Evolutionary conservation across 2,113 vertebrate genomes (phyloP).

Genomic region (Hylia prasina): DNA sequence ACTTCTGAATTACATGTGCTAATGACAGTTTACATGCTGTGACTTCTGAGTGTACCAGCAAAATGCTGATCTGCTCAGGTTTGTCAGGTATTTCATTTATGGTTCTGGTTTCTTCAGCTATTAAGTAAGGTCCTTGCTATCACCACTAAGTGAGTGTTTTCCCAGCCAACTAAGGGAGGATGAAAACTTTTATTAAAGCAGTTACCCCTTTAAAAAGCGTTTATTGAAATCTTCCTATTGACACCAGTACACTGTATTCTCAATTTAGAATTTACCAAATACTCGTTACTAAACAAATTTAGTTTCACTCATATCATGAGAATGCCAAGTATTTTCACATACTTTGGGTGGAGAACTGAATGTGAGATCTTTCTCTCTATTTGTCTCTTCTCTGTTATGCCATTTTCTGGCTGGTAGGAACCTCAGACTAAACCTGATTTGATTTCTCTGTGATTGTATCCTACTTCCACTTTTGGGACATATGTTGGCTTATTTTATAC

Average conservation of each 20-base stretch:
- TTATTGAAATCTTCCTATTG: not conserved
- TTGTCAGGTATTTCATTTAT: not conserved
- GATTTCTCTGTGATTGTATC: not conserved
- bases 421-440: not conserved
- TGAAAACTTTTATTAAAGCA: not conserved
- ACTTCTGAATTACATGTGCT: not conserved
- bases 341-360: not conserved
- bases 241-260: not conserved
- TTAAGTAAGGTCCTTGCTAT: not conserved
- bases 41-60: not conserved
- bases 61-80: not conserved
- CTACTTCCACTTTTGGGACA: not conserved
- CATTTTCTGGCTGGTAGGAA: not conserved
- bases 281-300: not conserved
- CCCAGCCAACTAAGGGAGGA: not conserved
- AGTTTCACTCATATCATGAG: not conserved
- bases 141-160: not conserved
- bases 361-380: not conserved
- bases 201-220: not conserved
- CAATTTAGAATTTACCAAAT: not conserved
- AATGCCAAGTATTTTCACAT: not conserved
- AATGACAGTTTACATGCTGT: not conserved
- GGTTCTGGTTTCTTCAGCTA: not conserved
- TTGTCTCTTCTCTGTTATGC: not conserved
- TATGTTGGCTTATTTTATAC: not conserved